Percentiles rank a stretch among this genome's conserved stretches.
Conservation (phyloP, 2,113 vertebrate genomes). For the Lepisosteus osseus region DNA sequence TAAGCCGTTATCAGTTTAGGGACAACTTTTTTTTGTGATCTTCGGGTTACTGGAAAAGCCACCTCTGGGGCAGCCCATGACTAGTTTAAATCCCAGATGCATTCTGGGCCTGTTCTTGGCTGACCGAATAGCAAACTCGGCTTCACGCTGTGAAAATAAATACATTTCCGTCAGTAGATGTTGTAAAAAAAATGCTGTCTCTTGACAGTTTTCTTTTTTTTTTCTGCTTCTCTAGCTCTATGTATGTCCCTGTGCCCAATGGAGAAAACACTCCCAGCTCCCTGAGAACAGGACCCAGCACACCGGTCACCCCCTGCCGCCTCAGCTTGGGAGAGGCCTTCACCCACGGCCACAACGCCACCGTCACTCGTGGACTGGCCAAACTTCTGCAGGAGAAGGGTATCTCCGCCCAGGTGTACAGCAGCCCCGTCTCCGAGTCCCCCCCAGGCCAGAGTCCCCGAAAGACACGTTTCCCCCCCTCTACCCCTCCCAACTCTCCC, state of each 20-base stretch:
- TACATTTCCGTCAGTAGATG: too few species aligned
- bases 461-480: conserved; percentile 50
- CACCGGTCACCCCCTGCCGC: conserved; percentile 74
- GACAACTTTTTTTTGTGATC: too few species aligned
- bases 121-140: background rate
- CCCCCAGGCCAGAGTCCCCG: conserved; percentile 39
- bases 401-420: conserved; percentile 87
- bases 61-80: too few species aligned
- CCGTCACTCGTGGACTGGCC: conserved; percentile 70
- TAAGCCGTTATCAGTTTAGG: too few species aligned
- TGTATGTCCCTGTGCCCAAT: conserved; percentile 44
- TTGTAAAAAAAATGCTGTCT: background rate
- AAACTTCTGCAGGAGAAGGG: conserved; percentile 87
- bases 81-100: too few species aligned
- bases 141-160: background rate
- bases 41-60: too few species aligned
- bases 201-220: background rate
- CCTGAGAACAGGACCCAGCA: conserved; percentile 66
- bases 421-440: conserved; percentile 27
- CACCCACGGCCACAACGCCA: conserved; percentile 67
- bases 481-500: conserved; percentile 77
- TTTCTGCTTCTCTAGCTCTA: background rate
- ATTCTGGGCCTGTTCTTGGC: too few species aligned
- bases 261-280: conserved; percentile 64
- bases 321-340: conserved; percentile 79